These are phyloP conservation scores for Lutjanus campechanus DNA, from an alignment of 2,797 vertebrate species.

Conservation along the genomic window DNA sequence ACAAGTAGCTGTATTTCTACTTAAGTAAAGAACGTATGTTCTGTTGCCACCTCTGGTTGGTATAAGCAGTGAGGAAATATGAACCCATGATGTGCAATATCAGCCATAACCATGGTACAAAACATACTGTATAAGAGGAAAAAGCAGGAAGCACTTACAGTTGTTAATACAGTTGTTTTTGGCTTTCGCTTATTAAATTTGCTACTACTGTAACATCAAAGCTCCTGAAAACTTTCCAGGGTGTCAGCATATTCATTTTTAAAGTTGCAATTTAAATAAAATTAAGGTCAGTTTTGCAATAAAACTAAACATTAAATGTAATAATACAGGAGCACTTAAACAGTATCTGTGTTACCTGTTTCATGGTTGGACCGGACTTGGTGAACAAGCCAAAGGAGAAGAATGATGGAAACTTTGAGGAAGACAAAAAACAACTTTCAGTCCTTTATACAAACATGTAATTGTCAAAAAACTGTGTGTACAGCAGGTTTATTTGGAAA, in stretches of 20 bases:
- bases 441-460: not conserved
- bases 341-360: slow-evolving; percentile 84
- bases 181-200: too few species aligned
- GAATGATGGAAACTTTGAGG: slow-evolving; percentile 87
- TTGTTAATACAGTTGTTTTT: too few species aligned
- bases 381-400: slow-evolving; percentile 90
- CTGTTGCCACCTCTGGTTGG: too few species aligned
- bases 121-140: not conserved
- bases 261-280: too few species aligned
- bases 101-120: not conserved
- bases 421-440: not conserved
- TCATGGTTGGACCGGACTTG: slow-evolving; percentile 89
- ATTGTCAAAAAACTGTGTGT: not conserved
- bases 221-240: not conserved
- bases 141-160: not conserved
- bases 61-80: not conserved
- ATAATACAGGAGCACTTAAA: too few species aligned
- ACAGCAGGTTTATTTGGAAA: not conserved
- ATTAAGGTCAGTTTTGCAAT: too few species aligned
- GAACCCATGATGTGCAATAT: not conserved
- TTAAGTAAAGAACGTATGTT: too few species aligned
- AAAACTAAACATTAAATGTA: too few species aligned
- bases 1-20: too few species aligned
- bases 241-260: too few species aligned
- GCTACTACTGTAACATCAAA: not conserved